These are phyloP conservation scores for Dasysyrphus tricinctus DNA, from an alignment of 2,888 invertebrate species.

Conservation along the genomic window DNA sequence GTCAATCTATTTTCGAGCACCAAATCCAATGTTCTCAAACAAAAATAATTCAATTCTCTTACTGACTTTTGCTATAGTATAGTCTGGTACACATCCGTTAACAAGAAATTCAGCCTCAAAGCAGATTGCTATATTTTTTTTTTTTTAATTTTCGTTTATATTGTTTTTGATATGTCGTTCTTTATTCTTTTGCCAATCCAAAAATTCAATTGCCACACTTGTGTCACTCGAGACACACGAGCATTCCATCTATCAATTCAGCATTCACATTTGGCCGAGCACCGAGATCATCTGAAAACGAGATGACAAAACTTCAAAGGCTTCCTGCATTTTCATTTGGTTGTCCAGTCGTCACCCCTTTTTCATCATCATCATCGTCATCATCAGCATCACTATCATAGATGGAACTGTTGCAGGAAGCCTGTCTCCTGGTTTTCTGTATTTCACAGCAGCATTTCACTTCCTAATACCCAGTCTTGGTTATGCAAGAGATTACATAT, in stretches of 20 bases:
- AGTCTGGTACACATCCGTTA: conserved; percentile 12
- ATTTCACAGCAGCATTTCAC: conserved; percentile 52
- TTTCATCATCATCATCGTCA: conserved; percentile 11
- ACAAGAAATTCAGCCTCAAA: conserved; percentile 42
- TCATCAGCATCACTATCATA: neutral
- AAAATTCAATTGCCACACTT: conserved; percentile 73
- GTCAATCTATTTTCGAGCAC: conserved; percentile 5
- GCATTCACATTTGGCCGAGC: conserved; percentile 20
- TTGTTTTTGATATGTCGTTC: conserved; percentile 32
- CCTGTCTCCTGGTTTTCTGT: conserved; percentile 3
- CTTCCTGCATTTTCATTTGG: conserved; percentile 57
- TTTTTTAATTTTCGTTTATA: conserved; percentile 37
- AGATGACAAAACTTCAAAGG: conserved; percentile 72
- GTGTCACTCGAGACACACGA: conserved; percentile 43
- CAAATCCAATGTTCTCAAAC: conserved; percentile 33
- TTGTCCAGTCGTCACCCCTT: conserved; percentile 7
- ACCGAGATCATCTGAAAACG: conserved; percentile 51
- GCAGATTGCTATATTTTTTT: conserved; percentile 52
- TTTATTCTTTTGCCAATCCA: conserved; percentile 31
- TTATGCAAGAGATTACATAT: conserved; percentile 68
- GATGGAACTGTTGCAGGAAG: conserved; percentile 2
- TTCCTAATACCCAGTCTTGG: conserved; percentile 66
- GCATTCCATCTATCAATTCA: conserved; percentile 49
- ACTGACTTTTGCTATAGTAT: conserved; percentile 45
- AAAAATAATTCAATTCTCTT: conserved; percentile 44